Conservation (phyloP, 2,888 invertebrate genomes). For the Synanthedon andrenaeformis region DNA sequence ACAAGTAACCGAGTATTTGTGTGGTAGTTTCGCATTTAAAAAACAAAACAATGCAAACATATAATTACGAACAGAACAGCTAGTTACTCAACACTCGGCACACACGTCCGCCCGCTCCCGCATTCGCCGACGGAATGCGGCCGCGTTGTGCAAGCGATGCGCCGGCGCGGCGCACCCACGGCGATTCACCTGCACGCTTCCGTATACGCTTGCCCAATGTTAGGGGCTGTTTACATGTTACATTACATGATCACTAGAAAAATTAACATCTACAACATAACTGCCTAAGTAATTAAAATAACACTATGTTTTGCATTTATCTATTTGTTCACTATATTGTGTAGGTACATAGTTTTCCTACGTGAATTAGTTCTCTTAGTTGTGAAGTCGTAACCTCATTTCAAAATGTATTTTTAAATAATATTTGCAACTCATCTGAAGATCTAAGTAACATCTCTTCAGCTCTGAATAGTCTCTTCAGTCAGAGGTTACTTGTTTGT, state of each 20-base stretch:
- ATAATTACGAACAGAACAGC: background rate
- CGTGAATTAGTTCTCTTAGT: no score
- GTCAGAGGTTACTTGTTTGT: no score
- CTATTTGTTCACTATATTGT: no score
- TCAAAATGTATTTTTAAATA: no score
- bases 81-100: background rate
- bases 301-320: no score
- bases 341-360: no score
- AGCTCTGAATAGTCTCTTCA: no score
- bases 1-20: no score
- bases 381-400: no score
- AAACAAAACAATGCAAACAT: background rate
- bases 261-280: background rate
- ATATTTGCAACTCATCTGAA: no score
- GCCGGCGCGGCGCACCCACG: conserved; percentile 36
- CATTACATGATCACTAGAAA: conserved; percentile 2
- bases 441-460: no score
- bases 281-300: no score
- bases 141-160: conserved; percentile 34
- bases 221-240: conserved; percentile 11
- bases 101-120: conserved; percentile 21
- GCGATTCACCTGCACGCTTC: conserved; percentile 41
- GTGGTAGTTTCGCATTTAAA: background rate
- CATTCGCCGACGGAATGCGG: conserved; percentile 40
- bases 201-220: conserved; percentile 25